Evolutionary conservation across 2,888 invertebrate genomes (phyloP).

Genomic region (Nematopogon swammerdamellus): DNA sequence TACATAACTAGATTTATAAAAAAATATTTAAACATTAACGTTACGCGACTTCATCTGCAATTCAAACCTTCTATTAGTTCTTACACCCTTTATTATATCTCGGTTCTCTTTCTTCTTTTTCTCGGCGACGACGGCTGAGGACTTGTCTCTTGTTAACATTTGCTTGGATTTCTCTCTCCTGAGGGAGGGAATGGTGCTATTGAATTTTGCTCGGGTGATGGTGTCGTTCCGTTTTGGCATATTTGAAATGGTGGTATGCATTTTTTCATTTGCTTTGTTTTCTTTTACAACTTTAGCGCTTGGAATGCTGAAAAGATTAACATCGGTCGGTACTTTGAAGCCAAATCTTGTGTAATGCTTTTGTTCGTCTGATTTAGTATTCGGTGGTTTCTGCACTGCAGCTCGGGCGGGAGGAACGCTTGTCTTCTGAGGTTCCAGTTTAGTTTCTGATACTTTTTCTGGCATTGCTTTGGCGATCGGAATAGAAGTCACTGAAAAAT

Average conservation of each 20-base stretch:
- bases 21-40: conserved; percentile 16
- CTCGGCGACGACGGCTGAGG: conserved; percentile 21
- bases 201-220: not conserved
- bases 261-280: conserved; percentile 13
- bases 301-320: conserved; percentile 35
- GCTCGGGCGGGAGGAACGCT: conserved; percentile 21
- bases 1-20: not conserved
- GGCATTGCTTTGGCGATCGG: conserved; percentile 1
- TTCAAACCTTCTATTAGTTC: conserved; percentile 70
- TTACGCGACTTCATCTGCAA: conserved; percentile 67
- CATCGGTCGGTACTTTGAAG: conserved; percentile 40
- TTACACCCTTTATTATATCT: conserved; percentile 59
- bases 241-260: conserved; percentile 14
- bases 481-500: not conserved
- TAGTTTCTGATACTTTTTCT: conserved; percentile 19
- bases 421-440: conserved; percentile 14
- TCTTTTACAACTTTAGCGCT: conserved; percentile 14
- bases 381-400: not conserved
- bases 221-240: conserved; percentile 1
- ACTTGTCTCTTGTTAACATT: conserved; percentile 34
- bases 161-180: conserved; percentile 29
- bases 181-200: conserved; percentile 5
- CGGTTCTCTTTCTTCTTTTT: conserved; percentile 40
- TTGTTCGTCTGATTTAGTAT: too few relatives aligned
- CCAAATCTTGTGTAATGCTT: conserved; percentile 44